phyloP scores from a whole-genome alignment of 35 echinoderm and acorn worm genomes.

The Amphiura filiformis region DNA sequence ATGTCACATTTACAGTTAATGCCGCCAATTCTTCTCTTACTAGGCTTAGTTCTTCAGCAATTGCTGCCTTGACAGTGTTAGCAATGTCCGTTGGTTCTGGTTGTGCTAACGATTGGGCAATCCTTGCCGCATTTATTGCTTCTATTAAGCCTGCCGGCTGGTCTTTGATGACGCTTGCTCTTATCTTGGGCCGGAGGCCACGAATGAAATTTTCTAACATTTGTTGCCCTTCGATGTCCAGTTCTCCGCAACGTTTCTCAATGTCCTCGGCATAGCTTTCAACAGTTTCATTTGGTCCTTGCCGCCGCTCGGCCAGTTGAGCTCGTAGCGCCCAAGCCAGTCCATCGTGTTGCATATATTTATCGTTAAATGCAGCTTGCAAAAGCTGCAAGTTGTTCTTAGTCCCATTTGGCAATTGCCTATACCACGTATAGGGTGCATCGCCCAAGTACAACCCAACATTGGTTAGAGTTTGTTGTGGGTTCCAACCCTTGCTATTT shows the following conservation, averaged over 20 bases:
- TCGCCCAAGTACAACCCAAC: background rate
- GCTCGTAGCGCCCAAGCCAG: background rate
- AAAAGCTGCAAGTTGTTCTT: background rate
- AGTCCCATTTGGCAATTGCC: background rate
- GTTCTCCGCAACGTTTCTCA: background rate
- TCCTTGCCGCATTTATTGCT: background rate
- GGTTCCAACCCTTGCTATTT: background rate
- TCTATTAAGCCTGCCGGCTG: background rate
- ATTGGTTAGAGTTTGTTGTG: background rate
- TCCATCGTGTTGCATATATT: background rate
- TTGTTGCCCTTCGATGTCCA: background rate
- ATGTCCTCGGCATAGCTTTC: background rate
- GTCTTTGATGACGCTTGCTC: background rate
- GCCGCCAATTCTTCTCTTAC: background rate
- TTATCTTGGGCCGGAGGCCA: background rate
- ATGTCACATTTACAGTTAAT: background rate
- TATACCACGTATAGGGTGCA: background rate
- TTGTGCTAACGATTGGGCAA: background rate
- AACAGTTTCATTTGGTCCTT: background rate
- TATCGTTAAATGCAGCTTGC: background rate
- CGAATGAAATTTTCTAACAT: background rate
- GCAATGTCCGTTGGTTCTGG: background rate
- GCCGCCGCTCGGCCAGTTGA: background rate
- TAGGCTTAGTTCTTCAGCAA: background rate
- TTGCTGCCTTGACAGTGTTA: background rate